Evolutionary conservation across 2,113 vertebrate genomes (phyloP).

Genomic region (Noctilio leporinus): DNA sequence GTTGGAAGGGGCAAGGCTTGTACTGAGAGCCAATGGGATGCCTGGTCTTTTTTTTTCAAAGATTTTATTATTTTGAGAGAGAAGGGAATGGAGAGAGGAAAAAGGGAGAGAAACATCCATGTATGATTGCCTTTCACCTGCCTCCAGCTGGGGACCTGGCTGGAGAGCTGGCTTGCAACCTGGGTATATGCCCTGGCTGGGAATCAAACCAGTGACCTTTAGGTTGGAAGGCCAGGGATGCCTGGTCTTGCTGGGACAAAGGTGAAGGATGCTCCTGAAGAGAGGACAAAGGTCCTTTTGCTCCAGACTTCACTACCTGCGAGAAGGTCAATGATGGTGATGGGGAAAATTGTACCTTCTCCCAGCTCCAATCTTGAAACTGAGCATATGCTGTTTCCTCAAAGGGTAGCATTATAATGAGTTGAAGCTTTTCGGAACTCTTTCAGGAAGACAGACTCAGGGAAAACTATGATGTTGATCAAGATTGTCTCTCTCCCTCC

Average conservation of each 20-base stretch:
- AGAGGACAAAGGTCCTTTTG: fast-evolving
- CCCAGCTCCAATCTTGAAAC: not conserved
- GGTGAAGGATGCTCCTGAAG: not conserved
- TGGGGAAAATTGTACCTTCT: not conserved
- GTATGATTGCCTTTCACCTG: too few relatives aligned
- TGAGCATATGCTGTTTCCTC: not conserved
- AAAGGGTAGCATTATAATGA: not conserved
- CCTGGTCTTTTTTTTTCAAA: too few relatives aligned
- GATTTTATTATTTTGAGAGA: too few relatives aligned
- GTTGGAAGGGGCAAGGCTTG: not conserved
- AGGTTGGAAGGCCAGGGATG: too few relatives aligned
- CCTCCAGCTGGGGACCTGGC: too few relatives aligned
- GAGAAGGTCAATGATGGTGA: not conserved
- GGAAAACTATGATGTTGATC: not conserved
- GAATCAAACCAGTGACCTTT: too few relatives aligned
- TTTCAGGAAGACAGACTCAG: not conserved
- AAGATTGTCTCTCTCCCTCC: not conserved
- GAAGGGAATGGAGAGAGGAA: too few relatives aligned
- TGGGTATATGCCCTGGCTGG: too few relatives aligned
- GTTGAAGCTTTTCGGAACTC: not conserved
- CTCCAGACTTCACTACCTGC: not conserved
- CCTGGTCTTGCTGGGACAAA: fast-evolving
- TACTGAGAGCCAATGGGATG: not conserved
- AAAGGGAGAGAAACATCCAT: too few relatives aligned
- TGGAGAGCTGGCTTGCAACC: too few relatives aligned